Conservation (phyloP, 2,888 invertebrate genomes). For the Drosophila villosipedis region DNA sequence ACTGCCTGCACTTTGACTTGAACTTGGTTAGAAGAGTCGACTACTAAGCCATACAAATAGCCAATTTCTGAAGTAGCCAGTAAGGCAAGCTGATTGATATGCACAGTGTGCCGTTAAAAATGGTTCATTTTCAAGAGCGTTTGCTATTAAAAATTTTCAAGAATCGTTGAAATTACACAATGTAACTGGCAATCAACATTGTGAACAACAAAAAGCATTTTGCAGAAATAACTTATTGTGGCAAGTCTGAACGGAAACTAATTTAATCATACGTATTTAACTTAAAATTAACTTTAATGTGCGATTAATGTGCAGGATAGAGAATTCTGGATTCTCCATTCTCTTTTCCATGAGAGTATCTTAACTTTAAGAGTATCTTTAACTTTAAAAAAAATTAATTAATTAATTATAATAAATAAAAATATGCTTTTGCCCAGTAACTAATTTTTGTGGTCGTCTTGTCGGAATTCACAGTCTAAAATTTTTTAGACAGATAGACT, state of each 20-base stretch:
- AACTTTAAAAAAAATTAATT: not conserved
- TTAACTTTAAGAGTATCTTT: not conserved
- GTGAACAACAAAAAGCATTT: not conserved
- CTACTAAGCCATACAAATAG: conserved; percentile 16
- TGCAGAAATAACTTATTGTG: not conserved
- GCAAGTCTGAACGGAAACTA: not conserved
- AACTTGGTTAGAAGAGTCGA: conserved; percentile 8
- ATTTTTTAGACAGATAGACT: not conserved
- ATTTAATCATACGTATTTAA: not conserved
- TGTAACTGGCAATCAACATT: not conserved
- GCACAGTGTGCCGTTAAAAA: not conserved
- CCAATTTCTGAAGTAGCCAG: conserved; percentile 28
- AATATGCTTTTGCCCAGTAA: not conserved
- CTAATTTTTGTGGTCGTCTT: not conserved
- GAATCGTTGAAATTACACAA: not conserved
- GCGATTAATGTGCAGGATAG: not conserved
- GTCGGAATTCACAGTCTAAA: not conserved
- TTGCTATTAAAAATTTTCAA: not conserved
- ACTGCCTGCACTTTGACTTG: conserved; percentile 13
- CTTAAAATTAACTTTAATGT: not conserved
- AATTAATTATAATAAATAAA: not conserved
- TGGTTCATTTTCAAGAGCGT: not conserved
- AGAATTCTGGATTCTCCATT: too few relatives aligned
- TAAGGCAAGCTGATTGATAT: conserved; percentile 1
- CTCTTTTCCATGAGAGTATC: not conserved